Base-by-base conservation (phyloP, 2,888 invertebrate genomes). In the Suillia variegata region DNA sequence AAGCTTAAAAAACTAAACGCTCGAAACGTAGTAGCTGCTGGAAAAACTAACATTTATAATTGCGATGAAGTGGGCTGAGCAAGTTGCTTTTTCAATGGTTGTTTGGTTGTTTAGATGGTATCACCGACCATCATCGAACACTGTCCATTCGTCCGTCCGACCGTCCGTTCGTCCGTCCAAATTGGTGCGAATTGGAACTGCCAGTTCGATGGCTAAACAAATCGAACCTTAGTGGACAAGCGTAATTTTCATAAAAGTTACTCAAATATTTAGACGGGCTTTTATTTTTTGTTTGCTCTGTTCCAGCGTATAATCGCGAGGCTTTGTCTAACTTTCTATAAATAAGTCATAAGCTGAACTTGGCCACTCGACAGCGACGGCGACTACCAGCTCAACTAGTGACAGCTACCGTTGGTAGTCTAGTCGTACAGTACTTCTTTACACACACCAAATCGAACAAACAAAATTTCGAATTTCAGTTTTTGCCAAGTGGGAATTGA, bases 211-310 rank as follows among this genome's bases (percentile, higher is more conserved):
- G 18, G 45, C 45, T 3, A 45, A 45, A 18, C 18, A 45, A 45
- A 45, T 45, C 45, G 45, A 3, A 13, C 18, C n/a, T 45, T 20
- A 5, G 45, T 18, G 45, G 17, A 20, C 18, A 8, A 6, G 62
- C 60, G 62, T 64, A 56, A 53, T 62, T 60, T 60, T 63, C 63
- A 57, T 64, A 62, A 65, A 65, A 63, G 65, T 64, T 65, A 60
- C 63, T 72, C 70, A 73, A 74, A 74, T 73, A 74, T 73, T 74
- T 65, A 73, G 69, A 67, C 67, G 63, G 61, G 75, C 68, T 71
- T 72, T n/a, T n/a, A n/a, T n/a, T n/a, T n/a, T n/a, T 70, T 68
- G 69, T 73, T 70, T 62, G 62, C 64, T 53, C 64, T 65, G 47
- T 51, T 51, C 38, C 51, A 50, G 31, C 21, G 3, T 50, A 65